Base-by-base conservation (phyloP, 2,888 invertebrate genomes). In the Tipula helvola region DNA sequence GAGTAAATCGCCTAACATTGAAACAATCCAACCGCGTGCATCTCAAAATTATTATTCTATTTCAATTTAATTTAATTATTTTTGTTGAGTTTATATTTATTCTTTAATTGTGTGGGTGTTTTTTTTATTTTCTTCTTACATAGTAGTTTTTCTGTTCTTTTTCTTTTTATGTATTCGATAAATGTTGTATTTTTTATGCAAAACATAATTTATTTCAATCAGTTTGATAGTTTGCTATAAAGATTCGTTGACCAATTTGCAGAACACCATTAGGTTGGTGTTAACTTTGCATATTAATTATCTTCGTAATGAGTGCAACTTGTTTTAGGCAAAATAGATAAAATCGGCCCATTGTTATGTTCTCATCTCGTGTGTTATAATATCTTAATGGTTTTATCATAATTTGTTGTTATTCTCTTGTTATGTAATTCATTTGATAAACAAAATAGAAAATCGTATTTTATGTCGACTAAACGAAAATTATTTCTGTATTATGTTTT, bases 1-100 rank as follows among this genome's bases (percentile, higher is more conserved):
- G 71, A 10, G 28, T 8, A 71, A 57, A 71, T 28, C 28, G 28
- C 28, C 71, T 71, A 71, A 71, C 18, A 10, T 71, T 12, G 8
- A 10, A 28, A 28, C 28, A 28, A 2, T n/a, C 2, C 2, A 71
- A 71, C 2, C 71, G 28, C 12, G 5, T 71, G 71, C 28, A 71
- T 12, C 28, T 28, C 28, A 71, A 71, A 28, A 28, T 71, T 71
- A 28, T 71, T 71, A 71, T 71, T 71, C 28, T 71, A n/a, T 71
- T 71, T 71, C 71, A 71, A 71, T 71, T 71, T 71, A 71, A 71
- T 71, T 71, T 71, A 71, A 71, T 71, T 71, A 71, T 71, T 71
- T 71, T 71, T 71, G 18, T 71, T 71, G 18, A 28, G 71, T 71
- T 28, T 28, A 16, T 52, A 7, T 39, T 57, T 57, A 71, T 71